Evolutionary conservation across 1,140 invertebrate genomes (phyloP).

Genomic region (Lethocerus indicus): DNA sequence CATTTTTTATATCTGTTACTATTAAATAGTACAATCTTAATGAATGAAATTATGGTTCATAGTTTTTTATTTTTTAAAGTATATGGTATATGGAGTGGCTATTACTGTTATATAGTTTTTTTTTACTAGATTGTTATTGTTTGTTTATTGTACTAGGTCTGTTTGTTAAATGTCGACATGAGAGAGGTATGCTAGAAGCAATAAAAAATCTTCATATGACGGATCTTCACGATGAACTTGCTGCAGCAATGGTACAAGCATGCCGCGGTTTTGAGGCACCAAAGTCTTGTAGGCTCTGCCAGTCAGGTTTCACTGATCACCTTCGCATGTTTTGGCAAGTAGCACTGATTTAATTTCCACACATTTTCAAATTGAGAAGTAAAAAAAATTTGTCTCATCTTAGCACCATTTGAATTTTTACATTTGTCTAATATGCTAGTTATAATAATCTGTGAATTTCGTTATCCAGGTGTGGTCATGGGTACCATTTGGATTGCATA

Average conservation of each 20-base stretch:
- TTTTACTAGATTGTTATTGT: background rate
- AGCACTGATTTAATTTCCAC: background rate
- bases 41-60: background rate
- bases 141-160: conserved; percentile 16
- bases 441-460: conserved; percentile 6
- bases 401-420: background rate
- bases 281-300: conserved; percentile 15
- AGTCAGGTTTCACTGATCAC: conserved; percentile 9
- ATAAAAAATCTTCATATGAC: conserved; percentile 14
- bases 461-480: conserved; percentile 19
- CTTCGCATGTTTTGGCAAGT: conserved; percentile 16
- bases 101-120: background rate
- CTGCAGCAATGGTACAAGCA: conserved; percentile 10
- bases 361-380: background rate
- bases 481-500: conserved; percentile 19
- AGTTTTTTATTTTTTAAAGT: background rate
- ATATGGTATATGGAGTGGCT: background rate
- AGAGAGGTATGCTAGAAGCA: conserved; percentile 17
- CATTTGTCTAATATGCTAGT: background rate
- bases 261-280: conserved; percentile 16
- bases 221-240: conserved; percentile 18
- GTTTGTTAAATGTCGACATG: conserved; percentile 21
- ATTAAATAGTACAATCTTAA: background rate
- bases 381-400: conserved; percentile 5
- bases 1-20: background rate